Evolutionary conservation across 2,797 vertebrate species (phyloP).

Genomic region (Erithacus rubecula): DNA sequence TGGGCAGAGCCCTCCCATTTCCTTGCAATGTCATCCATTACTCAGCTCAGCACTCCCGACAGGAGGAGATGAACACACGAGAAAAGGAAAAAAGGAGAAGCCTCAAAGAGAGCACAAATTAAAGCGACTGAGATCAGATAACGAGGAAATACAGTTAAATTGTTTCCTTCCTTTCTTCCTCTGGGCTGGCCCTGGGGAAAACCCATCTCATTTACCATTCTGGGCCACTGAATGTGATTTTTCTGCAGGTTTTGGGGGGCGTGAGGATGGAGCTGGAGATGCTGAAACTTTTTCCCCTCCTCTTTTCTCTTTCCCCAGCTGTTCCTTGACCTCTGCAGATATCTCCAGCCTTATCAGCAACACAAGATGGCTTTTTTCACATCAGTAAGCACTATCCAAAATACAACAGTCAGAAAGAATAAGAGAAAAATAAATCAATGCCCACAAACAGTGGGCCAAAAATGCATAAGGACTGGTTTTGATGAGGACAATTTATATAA

Average conservation of each 20-base stretch:
- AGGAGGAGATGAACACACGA: background rate
- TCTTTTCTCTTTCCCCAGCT: background rate
- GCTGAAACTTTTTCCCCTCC: background rate
- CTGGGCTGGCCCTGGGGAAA: background rate
- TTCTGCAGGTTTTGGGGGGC: background rate
- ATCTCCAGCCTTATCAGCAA: conserved; percentile 72
- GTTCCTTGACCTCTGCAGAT: conserved; percentile 68
- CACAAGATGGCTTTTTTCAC: conserved; percentile 73
- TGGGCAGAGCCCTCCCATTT: background rate
- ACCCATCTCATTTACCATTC: conserved; percentile 42
- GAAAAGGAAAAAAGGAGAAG: background rate
- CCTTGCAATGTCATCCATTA: conserved; percentile 17
- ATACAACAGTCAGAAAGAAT: conserved; percentile 68
- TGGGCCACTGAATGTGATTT: background rate
- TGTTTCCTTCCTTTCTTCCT: conserved; percentile 39
- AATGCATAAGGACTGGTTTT: background rate
- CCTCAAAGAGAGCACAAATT: conserved; percentile 54
- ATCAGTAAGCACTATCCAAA: conserved; percentile 72
- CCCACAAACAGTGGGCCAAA: conserved; percentile 33
- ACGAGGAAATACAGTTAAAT: conserved; percentile 29
- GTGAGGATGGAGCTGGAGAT: background rate
- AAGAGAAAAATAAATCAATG: conserved; percentile 74
- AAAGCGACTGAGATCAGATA: conserved; percentile 55
- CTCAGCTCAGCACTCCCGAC: background rate
- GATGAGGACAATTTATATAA: conserved; percentile 55